Evolutionary conservation across 2,113 vertebrate species (phyloP).

Genomic region (Catagonus wagneri): DNA sequence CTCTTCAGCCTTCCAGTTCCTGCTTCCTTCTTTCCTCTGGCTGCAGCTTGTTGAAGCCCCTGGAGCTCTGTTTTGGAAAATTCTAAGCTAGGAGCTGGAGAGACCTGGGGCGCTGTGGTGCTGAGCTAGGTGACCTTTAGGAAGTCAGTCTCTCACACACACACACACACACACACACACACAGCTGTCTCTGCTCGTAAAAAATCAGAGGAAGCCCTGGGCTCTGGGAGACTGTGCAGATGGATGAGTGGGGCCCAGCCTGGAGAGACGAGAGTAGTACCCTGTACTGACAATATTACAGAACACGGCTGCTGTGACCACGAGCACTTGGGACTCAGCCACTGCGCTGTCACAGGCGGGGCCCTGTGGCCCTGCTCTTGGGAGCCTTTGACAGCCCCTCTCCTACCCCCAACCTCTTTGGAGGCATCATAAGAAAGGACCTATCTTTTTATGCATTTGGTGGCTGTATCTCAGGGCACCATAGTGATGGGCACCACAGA

Average conservation of each 20-base stretch:
- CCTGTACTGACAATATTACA: neutral
- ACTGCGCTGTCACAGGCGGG: neutral
- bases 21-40: neutral
- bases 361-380: neutral
- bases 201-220: slow-evolving; percentile 57
- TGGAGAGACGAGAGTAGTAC: neutral
- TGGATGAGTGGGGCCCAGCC: neutral
- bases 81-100: slow-evolving; percentile 50
- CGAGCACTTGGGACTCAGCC: neutral
- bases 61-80: slow-evolving; percentile 26
- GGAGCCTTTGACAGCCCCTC: neutral
- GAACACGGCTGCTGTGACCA: neutral
- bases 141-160: neutral
- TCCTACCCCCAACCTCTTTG: neutral
- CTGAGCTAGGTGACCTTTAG: slow-evolving; percentile 59
- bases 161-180: too few species aligned
- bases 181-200: neutral
- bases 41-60: neutral
- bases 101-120: slow-evolving; percentile 23
- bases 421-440: slow-evolving; percentile 41
- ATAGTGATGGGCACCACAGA: slow-evolving; percentile 75
- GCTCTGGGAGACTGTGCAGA: neutral
- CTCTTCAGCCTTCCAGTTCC: neutral
- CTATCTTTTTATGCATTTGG: slow-evolving; percentile 65
- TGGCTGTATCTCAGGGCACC: slow-evolving; percentile 68